Evolutionary conservation across 2,888 invertebrate genomes (phyloP).

Genomic region (Ornithoptera alexandrae): DNA sequence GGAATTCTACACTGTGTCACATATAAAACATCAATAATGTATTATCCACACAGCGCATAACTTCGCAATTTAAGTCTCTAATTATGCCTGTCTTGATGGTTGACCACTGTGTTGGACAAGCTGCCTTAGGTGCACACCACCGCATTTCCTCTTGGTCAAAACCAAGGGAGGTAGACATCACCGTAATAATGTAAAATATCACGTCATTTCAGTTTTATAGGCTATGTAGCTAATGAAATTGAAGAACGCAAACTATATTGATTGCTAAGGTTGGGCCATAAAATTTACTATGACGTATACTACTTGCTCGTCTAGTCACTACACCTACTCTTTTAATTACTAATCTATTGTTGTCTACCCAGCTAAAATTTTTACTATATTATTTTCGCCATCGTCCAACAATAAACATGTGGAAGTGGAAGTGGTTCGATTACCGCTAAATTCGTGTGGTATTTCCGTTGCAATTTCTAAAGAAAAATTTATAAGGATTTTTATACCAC

Average conservation of each 20-base stretch:
- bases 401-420: conserved; percentile 20
- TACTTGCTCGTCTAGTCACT: neutral
- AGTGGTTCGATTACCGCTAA: conserved; percentile 26
- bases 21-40: too few relatives aligned
- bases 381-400: neutral
- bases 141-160: too few relatives aligned
- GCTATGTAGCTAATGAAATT: neutral
- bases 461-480: neutral
- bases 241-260: neutral
- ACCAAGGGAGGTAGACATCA: neutral
- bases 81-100: too few relatives aligned
- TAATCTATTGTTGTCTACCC: neutral
- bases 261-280: neutral
- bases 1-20: too few relatives aligned
- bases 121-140: too few relatives aligned
- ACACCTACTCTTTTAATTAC: neutral
- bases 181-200: neutral
- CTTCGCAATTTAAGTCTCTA: too few relatives aligned
- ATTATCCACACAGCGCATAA: too few relatives aligned
- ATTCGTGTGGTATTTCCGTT: conserved; percentile 11
- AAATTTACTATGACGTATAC: neutral
- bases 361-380: neutral
- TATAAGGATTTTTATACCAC: conserved; percentile 11
- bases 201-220: neutral
- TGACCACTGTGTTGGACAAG: too few relatives aligned